Evolutionary conservation across 2,113 vertebrate genomes (phyloP).

Genomic region (Mandrillus leucophaeus): DNA sequence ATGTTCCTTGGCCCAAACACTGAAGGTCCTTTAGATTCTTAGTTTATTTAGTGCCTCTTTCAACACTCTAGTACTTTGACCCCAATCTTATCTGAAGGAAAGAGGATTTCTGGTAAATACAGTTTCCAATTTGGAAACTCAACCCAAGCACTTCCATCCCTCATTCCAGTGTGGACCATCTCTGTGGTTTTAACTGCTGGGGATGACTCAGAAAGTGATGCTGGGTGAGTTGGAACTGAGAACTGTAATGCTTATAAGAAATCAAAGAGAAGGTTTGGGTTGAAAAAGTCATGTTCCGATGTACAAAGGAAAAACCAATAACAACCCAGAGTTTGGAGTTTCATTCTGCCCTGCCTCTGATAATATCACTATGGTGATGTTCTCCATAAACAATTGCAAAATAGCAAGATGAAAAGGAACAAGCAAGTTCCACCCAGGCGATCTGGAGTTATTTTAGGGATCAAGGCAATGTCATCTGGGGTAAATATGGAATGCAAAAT

Average conservation of each 20-base stretch:
- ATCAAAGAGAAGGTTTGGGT: conserved; percentile 27
- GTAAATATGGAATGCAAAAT: conserved; percentile 63
- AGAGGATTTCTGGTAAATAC: conserved; percentile 50
- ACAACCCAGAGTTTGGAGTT: conserved; percentile 68
- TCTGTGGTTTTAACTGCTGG: conserved; percentile 76
- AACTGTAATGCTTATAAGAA: conserved; percentile 67
- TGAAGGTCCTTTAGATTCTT: conserved; percentile 18
- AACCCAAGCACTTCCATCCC: not conserved
- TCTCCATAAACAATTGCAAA: conserved; percentile 80
- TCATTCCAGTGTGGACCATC: not conserved
- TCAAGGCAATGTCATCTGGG: conserved; percentile 74
- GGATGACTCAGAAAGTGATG: conserved; percentile 69
- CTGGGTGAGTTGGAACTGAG: conserved; percentile 66
- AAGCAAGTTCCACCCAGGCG: conserved; percentile 41
- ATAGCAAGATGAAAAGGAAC: conserved; percentile 67
- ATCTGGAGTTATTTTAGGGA: conserved; percentile 73
- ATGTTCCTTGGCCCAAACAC: conserved; percentile 53
- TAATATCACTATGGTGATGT: conserved; percentile 81
- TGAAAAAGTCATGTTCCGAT: conserved; percentile 75
- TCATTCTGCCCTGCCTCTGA: conserved; percentile 71
- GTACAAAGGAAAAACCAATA: conserved; percentile 69
- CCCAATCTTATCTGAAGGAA: conserved; percentile 39
- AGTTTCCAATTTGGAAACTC: conserved; percentile 14
- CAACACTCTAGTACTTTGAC: conserved; percentile 53
- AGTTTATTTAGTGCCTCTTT: conserved; percentile 63